Conservation (phyloP, 2,888 invertebrate genomes). For the Aphrophora alni region DNA sequence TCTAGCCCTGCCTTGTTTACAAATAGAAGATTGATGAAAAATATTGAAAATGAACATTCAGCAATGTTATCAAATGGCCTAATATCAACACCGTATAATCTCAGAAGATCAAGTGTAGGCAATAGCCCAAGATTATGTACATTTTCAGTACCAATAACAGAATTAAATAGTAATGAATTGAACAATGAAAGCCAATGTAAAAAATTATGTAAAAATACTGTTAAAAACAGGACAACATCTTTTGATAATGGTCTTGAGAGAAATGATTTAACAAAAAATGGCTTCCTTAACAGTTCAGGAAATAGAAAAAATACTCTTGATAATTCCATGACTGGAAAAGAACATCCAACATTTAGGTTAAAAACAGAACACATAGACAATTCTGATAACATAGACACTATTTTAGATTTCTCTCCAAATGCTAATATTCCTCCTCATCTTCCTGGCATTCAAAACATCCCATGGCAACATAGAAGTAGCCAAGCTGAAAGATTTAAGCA, state of each 20-base stretch:
- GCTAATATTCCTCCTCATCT: background rate
- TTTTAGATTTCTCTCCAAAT: background rate
- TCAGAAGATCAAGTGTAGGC: conserved; percentile 33
- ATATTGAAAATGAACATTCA: background rate
- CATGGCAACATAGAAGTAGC: conserved; percentile 39
- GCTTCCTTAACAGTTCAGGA: conserved; percentile 17
- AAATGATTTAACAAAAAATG: conserved; percentile 23
- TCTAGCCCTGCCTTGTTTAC: conserved; percentile 20
- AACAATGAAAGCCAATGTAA: background rate
- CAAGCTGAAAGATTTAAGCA: conserved; percentile 36
- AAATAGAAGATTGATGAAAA: background rate
- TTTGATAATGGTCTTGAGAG: conserved; percentile 28
- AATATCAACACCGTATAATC: conserved; percentile 10
- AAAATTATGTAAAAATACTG: background rate
- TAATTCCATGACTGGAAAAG: background rate
- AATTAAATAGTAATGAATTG: conserved; percentile 28
- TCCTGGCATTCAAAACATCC: conserved; percentile 27
- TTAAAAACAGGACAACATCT: conserved; percentile 16
- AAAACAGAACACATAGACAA: background rate
- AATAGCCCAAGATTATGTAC: conserved; percentile 22
- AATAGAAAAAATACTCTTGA: background rate
- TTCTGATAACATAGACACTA: background rate
- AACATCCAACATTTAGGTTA: background rate
- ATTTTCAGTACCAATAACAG: background rate
- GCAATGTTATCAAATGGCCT: background rate